A percentile compares a stretch with the other conserved stretches of the same genome.
Evolutionary conservation across 2,888 invertebrate species (phyloP).

Genomic region (Heliconius erato): DNA sequence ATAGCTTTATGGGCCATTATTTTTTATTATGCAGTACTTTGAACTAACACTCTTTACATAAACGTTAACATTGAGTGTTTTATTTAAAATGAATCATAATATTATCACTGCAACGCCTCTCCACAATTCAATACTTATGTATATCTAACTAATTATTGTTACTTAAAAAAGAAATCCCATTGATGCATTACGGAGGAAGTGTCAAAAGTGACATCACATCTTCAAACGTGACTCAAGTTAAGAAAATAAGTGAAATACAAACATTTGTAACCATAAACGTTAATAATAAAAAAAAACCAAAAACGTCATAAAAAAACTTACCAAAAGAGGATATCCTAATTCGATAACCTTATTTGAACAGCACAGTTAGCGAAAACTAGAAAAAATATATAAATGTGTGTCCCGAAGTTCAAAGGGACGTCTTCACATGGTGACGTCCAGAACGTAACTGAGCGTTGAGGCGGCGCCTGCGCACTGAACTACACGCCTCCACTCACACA

Average conservation of each 20-base stretch:
- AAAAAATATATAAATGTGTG: constrained; percentile 38
- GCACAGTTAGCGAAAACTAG: constrained; percentile 60
- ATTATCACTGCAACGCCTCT: constrained; percentile 39
- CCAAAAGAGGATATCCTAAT: constrained; percentile 74
- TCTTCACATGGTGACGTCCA: constrained; percentile 63
- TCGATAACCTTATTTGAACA: constrained; percentile 79
- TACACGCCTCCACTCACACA: constrained; percentile 74
- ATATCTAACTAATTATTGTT: constrained; percentile 21
- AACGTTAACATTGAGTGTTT: constrained; percentile 7
- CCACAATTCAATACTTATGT: neutral
- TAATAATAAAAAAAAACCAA: constrained; percentile 56
- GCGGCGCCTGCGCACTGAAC: constrained; percentile 75
- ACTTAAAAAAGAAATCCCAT: constrained; percentile 1
- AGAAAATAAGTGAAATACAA: constrained; percentile 56
- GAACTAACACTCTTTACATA: constrained; percentile 11
- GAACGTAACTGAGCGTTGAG: constrained; percentile 68
- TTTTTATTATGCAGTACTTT: constrained; percentile 10
- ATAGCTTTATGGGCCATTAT: neutral
- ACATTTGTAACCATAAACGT: constrained; percentile 51
- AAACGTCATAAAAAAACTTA: constrained; percentile 58
- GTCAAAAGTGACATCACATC: constrained; percentile 56
- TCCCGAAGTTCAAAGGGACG: constrained; percentile 57
- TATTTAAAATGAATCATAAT: constrained; percentile 35
- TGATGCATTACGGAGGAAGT: constrained; percentile 34
- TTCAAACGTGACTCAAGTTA: constrained; percentile 57